Evolutionary conservation across 1,140 invertebrate species (phyloP), one percentile per base, ranked within the genome.

Genomic region (Pemphigus obesinymphae): DNA sequence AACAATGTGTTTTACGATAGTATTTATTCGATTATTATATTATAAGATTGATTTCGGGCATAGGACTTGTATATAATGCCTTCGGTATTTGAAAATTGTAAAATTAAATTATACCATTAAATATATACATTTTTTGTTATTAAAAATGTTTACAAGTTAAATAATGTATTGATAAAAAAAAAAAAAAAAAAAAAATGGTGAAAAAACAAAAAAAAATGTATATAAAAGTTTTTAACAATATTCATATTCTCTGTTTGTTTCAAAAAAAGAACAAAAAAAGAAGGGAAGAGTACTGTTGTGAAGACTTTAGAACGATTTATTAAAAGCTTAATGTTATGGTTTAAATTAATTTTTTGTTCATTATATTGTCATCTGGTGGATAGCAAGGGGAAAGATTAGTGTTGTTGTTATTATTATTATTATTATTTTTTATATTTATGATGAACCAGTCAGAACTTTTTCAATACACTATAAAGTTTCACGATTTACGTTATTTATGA

Each of bases 381-480:
- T 72, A 45, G 23, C 23, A 26, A 1, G 20, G 26, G 3, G 29
- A 72, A 45, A 20, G 37, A 58, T 58, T 29, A 58, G 55, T 26
- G 50, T n/a, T 50, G 48, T 26, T 26, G 13, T 55, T 58, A 7
- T 31, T 58, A 5, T 10, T 6, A 26, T 23, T 43, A 26, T 70
- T 72, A 7, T 43, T 70, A 23, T n/a, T 8, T 45, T 43, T 26
- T 29, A 45, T 43, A 11, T 29, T 72, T 45, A 45, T 40, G 29
- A 72, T 70, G 45, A 72, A 72, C 68, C 43, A 45, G 43, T 45
- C 43, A 26, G 0, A 29, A 3, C 40, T 72, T 29, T 72, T 72
- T 48, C 68, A 72, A 72, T 72, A 72, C 68, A 11, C 15, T 17
- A 26, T 72, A 72, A 72, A 72, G 68, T 72, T 72, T 72, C 17